A percentile compares a stretch with the other conserved stretches of the same genome.
These are phyloP conservation scores for Meghimatium bilineatum DNA, from an alignment of 2,888 invertebrate genomes.

Conservation along the genomic window DNA sequence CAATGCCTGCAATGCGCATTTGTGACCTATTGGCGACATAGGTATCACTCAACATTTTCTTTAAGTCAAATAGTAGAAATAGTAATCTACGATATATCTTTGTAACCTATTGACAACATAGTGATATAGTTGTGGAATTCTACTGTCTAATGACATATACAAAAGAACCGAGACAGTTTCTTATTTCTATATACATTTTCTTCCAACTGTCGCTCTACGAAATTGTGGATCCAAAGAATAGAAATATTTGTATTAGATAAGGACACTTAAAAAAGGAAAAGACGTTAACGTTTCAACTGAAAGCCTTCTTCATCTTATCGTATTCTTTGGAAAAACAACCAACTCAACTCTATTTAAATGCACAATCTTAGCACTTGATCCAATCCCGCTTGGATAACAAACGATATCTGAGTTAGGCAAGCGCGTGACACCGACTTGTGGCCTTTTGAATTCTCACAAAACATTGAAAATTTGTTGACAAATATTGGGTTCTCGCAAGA, in stretches of 20 bases:
- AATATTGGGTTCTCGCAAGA: conserved; percentile 38
- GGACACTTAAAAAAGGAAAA: neutral
- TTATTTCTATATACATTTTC: neutral
- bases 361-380: conserved; percentile 7
- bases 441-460: conserved; percentile 40
- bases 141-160: neutral
- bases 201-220: neutral
- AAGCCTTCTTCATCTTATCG: neutral
- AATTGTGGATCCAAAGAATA: neutral
- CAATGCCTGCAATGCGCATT: too few species aligned
- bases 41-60: too few species aligned
- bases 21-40: too few species aligned
- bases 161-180: neutral
- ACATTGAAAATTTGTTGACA: conserved; percentile 32
- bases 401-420: conserved; percentile 1
- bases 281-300: neutral
- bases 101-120: neutral
- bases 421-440: conserved; percentile 37
- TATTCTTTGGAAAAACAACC: neutral
- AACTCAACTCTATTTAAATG: neutral
- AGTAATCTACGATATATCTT: neutral
- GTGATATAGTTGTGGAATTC: neutral
- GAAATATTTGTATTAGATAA: conserved; percentile 18
- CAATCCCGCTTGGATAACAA: neutral
- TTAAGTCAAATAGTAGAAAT: too few species aligned